Base-by-base conservation (phyloP, 2,888 invertebrate genomes). In the Sinohyriopsis cumingii region DNA sequence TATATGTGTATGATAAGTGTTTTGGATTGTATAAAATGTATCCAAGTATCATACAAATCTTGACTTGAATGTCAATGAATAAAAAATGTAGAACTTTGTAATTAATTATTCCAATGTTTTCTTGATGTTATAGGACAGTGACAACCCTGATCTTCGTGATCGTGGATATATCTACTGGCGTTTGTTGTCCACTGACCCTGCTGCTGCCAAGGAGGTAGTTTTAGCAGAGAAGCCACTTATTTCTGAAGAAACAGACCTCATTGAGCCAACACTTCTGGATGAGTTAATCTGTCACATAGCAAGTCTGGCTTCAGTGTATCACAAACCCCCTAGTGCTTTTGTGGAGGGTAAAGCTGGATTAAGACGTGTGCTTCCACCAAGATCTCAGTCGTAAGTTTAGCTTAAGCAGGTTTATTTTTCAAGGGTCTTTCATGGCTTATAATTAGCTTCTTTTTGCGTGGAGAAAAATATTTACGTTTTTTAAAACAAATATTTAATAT, bases 161-260 rank as follows among this genome's bases (percentile, higher is more conserved):
- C 95, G 99, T 77, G 99, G 99, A 63, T 99, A 99, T 91, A 99
- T 99, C 88, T 99, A 99, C 91, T 99, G 99, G 99, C 94, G 99
- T 62, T 92, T 99, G 67, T 92, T 99, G 55, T 99, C 98, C 56
- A 99, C 99, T 0, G 99, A 99, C 92, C 99, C 99, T 0, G 98
- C 97, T 7, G 99, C 99, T 0, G 99, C 99, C 28, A 99, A 99
- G 89, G 98, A 99, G 90, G 99, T 99, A 55, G 99, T 99, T 1
- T 91, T 99, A 63, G 99, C 99, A 0, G 99, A 99, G 90, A 99
- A 99, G 88, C 99, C 99, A 1, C 92, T 99, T 68, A 99, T 99
- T 89, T 98, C 98, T 0, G 99, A 99, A 90, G 99, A 99, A 92
- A 99, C 99, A 0, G 99, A 99, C 92, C 92, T 99, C 61, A 91